Base-by-base conservation (phyloP, 92 coral and sea anemone species). In the Zoanthus sansibaricus region DNA sequence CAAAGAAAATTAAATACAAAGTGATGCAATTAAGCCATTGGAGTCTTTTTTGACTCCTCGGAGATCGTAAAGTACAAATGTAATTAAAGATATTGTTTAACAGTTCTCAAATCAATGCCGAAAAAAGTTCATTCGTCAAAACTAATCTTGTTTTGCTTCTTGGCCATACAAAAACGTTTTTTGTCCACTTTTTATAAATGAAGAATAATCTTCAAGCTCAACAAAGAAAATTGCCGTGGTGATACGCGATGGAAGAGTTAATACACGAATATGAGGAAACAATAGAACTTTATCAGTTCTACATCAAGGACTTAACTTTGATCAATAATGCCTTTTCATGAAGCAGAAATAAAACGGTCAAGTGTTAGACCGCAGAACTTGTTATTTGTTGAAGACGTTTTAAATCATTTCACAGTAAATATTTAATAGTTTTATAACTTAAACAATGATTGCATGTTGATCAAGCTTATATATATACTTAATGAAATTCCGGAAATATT, bases 1-100 rank as follows among this genome's bases (percentile, higher is more conserved):
- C 62, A 46, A 21, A 64, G 59, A 71, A 49, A 80, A 67, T 46
- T 17, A 80, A 76, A 66, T 66, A 48, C n/a, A 44, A 25, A n/a
- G 20, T 42, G 45, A 62, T 32, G 54, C 62, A 61, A 79, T 79
- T 79, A 79, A 79, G 73, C 72, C 66, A 61, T 47, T 80, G 85
- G 75, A 64, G 45, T 70, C 75, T 66, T 80, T 79, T 21, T 11
- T 51, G 20, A 7, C 17, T 80, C 85, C 85, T 74, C 46, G 21
- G 75, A 59, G 85, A 67, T 12, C 20, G 47, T 70, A 15, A 25
- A 80, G 85, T 80, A 62, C 85, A 80, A 20, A 8, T 49, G 31
- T 64, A 46, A 21, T 46, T 69, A 32, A 80, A 13, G 25, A 15
- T 9, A 14, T 58, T 66, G 75, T 46, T 8, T 37, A 55, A 17